Conservation (phyloP, 2,888 invertebrate species). For the Drosophila affinis region DNA sequence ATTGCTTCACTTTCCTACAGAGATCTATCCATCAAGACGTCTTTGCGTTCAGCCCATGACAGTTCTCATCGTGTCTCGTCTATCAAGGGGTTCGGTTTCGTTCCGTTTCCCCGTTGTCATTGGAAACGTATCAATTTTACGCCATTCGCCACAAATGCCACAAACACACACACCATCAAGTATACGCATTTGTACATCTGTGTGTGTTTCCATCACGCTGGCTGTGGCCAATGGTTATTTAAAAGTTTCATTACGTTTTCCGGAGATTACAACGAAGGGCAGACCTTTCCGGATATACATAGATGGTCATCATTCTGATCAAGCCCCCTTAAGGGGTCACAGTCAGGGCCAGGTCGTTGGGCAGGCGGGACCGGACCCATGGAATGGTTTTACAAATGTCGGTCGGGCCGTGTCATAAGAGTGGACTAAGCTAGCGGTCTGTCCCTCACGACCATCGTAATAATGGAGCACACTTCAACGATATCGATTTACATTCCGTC, state of each 20-base stretch:
- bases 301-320: neutral
- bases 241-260: too few relatives aligned
- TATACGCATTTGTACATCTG: neutral
- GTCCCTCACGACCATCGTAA: too few relatives aligned
- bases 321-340: too few relatives aligned
- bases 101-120: constrained; percentile 14
- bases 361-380: too few relatives aligned
- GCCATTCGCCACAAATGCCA: constrained; percentile 6
- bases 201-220: neutral
- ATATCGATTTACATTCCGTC: neutral
- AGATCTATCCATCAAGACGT: constrained; percentile 52
- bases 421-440: too few relatives aligned
- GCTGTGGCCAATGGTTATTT: neutral
- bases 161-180: neutral
- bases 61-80: constrained; percentile 52
- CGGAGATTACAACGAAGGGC: neutral
- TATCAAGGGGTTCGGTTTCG: constrained; percentile 9
- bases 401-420: too few relatives aligned
- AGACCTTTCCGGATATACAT: neutral
- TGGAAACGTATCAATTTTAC: constrained; percentile 35
- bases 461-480: too few relatives aligned
- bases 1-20: constrained; percentile 22
- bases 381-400: too few relatives aligned
- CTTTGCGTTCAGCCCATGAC: constrained; percentile 38
- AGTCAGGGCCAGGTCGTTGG: too few relatives aligned